phyloP scores from a whole-genome alignment of 2,797 vertebrate genomes.

The Orestias chungarensis region DNA sequence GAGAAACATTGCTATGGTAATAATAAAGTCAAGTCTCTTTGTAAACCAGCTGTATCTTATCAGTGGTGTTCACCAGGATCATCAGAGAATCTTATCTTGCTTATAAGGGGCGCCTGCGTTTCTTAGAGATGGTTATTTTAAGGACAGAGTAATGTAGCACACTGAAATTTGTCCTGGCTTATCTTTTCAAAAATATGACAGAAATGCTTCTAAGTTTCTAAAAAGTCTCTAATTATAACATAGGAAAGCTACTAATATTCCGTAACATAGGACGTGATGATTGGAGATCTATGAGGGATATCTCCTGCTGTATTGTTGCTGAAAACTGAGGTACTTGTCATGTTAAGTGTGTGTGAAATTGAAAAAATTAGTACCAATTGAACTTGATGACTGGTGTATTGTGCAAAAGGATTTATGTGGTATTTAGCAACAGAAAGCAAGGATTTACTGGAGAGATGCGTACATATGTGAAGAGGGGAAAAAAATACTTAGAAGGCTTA shows the following conservation, averaged over 20 bases:
- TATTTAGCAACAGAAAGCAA: neutral
- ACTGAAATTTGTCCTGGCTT: conserved; percentile 22
- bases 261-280: neutral
- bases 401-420: neutral
- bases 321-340: neutral
- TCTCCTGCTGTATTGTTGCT: neutral
- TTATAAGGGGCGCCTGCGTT: neutral
- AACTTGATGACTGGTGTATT: conserved; percentile 4
- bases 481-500: conserved; percentile 1
- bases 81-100: conserved; percentile 4
- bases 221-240: neutral
- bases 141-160: conserved; percentile 28
- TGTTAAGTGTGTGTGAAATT: neutral
- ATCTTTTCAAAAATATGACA: neutral
- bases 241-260: neutral
- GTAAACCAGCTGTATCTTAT: neutral
- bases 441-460: conserved; percentile 3
- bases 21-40: conserved; percentile 6
- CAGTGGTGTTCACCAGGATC: neutral
- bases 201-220: conserved; percentile 6
- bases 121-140: conserved; percentile 46
- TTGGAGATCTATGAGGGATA: neutral
- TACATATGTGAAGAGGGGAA: neutral
- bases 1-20: neutral
- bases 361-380: neutral